Percentiles rank a stretch among this genome's conserved stretches.
Conservation (phyloP, 2,797 vertebrate species). For the Setipinna tenuifilis region DNA sequence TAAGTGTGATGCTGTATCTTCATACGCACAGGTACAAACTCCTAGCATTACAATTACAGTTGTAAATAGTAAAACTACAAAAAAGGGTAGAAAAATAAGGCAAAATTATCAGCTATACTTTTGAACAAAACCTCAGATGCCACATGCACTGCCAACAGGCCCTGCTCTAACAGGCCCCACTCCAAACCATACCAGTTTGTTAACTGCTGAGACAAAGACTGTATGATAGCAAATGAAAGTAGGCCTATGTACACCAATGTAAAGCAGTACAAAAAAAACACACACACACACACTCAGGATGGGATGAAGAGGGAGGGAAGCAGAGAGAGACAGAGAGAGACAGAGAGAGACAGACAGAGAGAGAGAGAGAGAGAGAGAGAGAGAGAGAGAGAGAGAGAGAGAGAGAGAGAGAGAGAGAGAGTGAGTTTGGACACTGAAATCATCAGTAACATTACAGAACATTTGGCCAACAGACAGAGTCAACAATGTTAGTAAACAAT, state of each 20-base stretch:
- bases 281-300: neutral
- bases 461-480: neutral
- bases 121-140: slow-evolving; percentile 36
- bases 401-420: too few species aligned
- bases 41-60: slow-evolving; percentile 6
- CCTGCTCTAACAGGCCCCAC: slow-evolving; percentile 29
- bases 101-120: slow-evolving; percentile 51
- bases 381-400: too few species aligned
- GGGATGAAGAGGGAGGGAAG: too few species aligned
- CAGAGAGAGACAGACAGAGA: too few species aligned
- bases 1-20: slow-evolving; percentile 42
- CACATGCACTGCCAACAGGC: slow-evolving; percentile 35
- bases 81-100: slow-evolving; percentile 53
- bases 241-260: slow-evolving; percentile 16
- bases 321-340: too few species aligned
- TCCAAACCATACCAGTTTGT: slow-evolving; percentile 39
- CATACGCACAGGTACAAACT: slow-evolving; percentile 48
- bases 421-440: neutral
- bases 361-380: too few species aligned
- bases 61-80: slow-evolving; percentile 4
- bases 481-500: neutral
- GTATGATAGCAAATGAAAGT: slow-evolving; percentile 39
- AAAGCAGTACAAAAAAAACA: neutral
- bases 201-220: slow-evolving; percentile 16
- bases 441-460: neutral